Evolutionary conservation across 2,797 vertebrate genomes (phyloP).

Genomic region (Chrosomus eos): DNA sequence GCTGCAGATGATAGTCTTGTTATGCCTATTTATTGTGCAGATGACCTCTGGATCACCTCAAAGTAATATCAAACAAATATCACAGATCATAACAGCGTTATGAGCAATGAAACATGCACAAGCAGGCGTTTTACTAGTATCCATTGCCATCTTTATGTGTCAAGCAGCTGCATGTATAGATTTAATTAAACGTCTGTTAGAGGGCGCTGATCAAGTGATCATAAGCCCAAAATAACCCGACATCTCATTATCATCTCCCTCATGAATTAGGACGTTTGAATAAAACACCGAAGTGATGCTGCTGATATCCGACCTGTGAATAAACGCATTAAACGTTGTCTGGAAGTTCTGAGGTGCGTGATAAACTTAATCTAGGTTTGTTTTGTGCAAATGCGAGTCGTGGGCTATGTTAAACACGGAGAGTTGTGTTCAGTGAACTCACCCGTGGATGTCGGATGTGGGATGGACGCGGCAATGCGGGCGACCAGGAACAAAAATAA

Average conservation of each 20-base stretch:
- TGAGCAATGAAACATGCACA: not conserved
- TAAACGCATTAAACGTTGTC: not conserved
- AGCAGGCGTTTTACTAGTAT: not conserved
- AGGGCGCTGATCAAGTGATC: constrained; percentile 23
- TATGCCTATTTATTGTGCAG: not conserved
- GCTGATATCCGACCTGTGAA: not conserved
- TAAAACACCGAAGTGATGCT: constrained; percentile 7
- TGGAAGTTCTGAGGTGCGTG: not conserved
- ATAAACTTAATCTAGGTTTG: not conserved
- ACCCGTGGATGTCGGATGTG: constrained; percentile 56
- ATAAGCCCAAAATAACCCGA: constrained; percentile 9
- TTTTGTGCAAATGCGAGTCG: not conserved
- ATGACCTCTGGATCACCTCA: constrained; percentile 32
- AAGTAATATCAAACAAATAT: constrained; percentile 18
- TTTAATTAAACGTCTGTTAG: constrained; percentile 5
- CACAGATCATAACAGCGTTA: not conserved
- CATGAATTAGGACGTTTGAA: constrained; percentile 37
- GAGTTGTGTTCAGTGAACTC: constrained; percentile 42
- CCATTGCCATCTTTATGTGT: not conserved
- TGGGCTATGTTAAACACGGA: not conserved
- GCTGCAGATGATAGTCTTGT: not conserved
- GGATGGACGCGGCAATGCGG: constrained; percentile 56
- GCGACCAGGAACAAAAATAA: constrained; percentile 53
- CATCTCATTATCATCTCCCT: constrained; percentile 31
- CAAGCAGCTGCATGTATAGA: not conserved